Percentiles rank a stretch among this genome's conserved stretches.
Evolutionary conservation across 2,113 vertebrate species (phyloP).

Genomic region (Pseudonaja textilis): DNA sequence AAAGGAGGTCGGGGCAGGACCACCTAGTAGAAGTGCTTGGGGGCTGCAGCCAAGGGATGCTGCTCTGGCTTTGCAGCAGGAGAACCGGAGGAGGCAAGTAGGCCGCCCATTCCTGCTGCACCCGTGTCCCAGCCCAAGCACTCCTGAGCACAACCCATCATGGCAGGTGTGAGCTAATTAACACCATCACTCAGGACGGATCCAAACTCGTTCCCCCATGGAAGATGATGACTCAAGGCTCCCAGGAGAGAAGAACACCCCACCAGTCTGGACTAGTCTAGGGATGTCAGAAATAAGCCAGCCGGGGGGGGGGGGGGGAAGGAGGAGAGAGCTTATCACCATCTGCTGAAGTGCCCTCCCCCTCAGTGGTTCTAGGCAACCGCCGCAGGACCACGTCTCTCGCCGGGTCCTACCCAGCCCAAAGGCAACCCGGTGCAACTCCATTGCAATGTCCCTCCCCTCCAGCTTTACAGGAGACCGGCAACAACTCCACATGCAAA

Average conservation of each 20-base stretch:
- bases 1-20: background rate
- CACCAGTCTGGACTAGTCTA: slow-evolving; percentile 49
- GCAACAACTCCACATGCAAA: background rate
- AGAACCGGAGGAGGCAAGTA: background rate
- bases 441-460: slow-evolving; percentile 53
- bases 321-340: slow-evolving; percentile 53
- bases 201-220: slow-evolving; percentile 49
- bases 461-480: background rate
- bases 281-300: slow-evolving; percentile 47
- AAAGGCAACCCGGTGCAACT: slow-evolving; percentile 48
- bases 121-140: background rate
- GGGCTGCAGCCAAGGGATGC: background rate
- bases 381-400: slow-evolving; percentile 56
- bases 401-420: slow-evolving; percentile 43
- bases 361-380: slow-evolving; percentile 56
- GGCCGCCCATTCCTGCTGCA: slow-evolving; percentile 28
- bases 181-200: slow-evolving; percentile 46
- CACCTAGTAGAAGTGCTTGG: too few species aligned
- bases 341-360: slow-evolving; percentile 49
- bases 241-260: slow-evolving; percentile 37
- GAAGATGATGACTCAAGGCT: slow-evolving; percentile 48
- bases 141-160: background rate
- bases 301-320: slow-evolving; percentile 26
- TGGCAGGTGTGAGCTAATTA: slow-evolving; percentile 58
- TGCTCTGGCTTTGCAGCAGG: background rate